A percentile compares a stretch with the other conserved stretches of the same genome.
Conservation (phyloP, 2,113 vertebrate genomes). For the Melozone crissalis region DNA sequence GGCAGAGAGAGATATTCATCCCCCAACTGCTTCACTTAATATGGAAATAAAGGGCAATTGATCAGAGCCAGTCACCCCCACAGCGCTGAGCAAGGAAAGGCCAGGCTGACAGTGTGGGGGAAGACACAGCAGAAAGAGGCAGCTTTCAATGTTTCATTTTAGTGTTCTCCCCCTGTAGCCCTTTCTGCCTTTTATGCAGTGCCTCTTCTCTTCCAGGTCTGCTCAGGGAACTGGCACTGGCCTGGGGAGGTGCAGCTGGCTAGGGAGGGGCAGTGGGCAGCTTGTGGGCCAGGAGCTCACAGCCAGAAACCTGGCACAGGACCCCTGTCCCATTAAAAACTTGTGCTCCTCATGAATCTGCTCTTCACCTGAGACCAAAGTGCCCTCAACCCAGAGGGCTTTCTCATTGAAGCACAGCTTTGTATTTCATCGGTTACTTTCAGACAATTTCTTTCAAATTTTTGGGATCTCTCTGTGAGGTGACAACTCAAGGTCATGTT, state of each 20-base stretch:
- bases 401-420: background rate
- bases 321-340: background rate
- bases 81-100: background rate
- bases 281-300: background rate
- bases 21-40: slow-evolving; percentile 48
- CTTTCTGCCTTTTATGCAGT: background rate
- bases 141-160: background rate
- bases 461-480: background rate
- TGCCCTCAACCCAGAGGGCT: background rate
- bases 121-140: slow-evolving; percentile 1
- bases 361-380: background rate
- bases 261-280: background rate
- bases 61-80: slow-evolving; percentile 21
- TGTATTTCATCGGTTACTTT: background rate
- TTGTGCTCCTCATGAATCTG: background rate
- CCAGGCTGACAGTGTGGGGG: background rate
- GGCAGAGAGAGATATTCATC: slow-evolving; percentile 9
- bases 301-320: background rate
- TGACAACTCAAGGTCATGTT: background rate
- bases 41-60: slow-evolving; percentile 67
- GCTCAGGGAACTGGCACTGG: background rate
- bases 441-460: background rate
- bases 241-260: background rate
- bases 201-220: background rate
- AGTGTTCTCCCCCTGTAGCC: background rate